phyloP scores from a whole-genome alignment of 2,888 invertebrate species.

The Emesis furor region DNA sequence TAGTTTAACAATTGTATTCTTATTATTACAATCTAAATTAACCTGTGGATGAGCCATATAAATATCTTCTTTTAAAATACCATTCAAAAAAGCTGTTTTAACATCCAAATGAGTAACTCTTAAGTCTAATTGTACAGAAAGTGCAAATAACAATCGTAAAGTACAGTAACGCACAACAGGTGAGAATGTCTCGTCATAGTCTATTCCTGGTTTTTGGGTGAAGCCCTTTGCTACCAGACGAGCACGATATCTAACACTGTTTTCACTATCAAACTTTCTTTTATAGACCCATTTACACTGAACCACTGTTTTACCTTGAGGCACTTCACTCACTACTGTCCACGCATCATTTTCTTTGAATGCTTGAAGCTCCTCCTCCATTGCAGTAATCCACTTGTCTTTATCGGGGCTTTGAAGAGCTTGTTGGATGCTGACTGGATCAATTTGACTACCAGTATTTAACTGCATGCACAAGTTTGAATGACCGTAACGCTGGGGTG shows the following conservation, averaged over 20 bases:
- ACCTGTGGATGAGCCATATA: conserved; percentile 19
- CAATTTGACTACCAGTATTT: not conserved
- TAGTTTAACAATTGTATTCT: no score
- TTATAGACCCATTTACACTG: conserved; percentile 23
- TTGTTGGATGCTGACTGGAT: not conserved
- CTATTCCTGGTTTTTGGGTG: conserved; percentile 44
- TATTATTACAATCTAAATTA: not conserved
- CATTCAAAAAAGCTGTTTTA: conserved; percentile 8
- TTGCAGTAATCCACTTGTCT: conserved; percentile 17
- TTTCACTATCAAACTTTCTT: conserved; percentile 26
- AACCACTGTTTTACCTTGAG: conserved; percentile 13
- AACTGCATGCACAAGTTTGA: not conserved
- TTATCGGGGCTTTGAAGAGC: not conserved
- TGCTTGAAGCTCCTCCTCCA: conserved; percentile 5
- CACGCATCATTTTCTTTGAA: conserved; percentile 25
- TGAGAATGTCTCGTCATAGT: conserved; percentile 58
- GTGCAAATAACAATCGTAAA: conserved; percentile 8
- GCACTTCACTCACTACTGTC: not conserved
- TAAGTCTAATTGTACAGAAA: conserved; percentile 18
- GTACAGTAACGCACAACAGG: conserved; percentile 38
- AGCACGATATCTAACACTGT: conserved; percentile 50
- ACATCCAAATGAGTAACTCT: not conserved
- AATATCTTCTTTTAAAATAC: conserved; percentile 22
- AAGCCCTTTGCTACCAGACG: conserved; percentile 58
- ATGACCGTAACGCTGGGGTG: conserved; percentile 10